These are phyloP conservation scores for Ptilorrhoa leucosticta DNA, from an alignment of 2,113 vertebrate species.

Conservation along the genomic window DNA sequence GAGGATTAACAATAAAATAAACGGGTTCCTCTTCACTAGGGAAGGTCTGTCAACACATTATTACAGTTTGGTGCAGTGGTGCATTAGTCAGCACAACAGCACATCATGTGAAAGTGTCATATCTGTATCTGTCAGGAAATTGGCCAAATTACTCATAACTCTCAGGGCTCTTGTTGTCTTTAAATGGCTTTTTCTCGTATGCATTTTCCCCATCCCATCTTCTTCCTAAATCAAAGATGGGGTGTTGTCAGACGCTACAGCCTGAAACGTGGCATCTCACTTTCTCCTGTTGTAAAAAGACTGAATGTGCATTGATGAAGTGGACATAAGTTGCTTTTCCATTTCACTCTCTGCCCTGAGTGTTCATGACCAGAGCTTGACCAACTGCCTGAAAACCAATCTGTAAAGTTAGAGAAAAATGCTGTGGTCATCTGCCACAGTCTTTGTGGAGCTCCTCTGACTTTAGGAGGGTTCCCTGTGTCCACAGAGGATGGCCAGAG, in stretches of 20 bases:
- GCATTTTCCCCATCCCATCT: not conserved
- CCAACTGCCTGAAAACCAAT: not conserved
- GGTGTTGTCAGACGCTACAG: not conserved
- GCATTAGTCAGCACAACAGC: not conserved
- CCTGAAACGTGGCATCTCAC: not conserved
- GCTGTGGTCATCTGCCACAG: not conserved
- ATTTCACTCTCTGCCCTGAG: not conserved
- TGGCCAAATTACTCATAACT: not conserved
- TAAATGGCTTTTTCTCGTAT: not conserved
- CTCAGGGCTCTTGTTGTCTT: not conserved
- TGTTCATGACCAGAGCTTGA: not conserved
- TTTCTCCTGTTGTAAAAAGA: not conserved
- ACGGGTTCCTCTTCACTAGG: not conserved
- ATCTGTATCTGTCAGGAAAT: not conserved
- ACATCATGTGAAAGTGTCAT: not conserved
- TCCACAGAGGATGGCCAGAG: not conserved
- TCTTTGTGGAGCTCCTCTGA: not conserved
- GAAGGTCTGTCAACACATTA: not conserved
- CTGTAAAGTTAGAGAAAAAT: not conserved
- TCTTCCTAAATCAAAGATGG: not conserved
- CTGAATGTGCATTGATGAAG: not conserved
- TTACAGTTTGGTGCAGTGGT: not conserved
- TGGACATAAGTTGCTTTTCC: not conserved
- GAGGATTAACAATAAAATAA: slow-evolving; percentile 5
- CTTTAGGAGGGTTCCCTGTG: not conserved